Evolutionary conservation across 2,797 vertebrate genomes (phyloP).

Genomic region (Allobates femoralis): DNA sequence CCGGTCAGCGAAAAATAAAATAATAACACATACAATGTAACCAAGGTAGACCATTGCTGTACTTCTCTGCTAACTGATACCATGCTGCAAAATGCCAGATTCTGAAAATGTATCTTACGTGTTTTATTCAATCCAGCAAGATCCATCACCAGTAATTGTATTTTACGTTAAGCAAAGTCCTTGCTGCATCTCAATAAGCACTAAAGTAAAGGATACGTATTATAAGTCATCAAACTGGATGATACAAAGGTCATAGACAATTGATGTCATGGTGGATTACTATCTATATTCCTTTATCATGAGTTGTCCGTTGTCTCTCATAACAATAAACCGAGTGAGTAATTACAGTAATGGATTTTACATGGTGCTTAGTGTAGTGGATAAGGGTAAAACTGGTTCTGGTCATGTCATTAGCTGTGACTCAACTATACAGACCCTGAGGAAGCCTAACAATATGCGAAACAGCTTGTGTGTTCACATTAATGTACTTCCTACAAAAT

Average conservation of each 20-base stretch:
- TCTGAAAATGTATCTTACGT: slow-evolving; percentile 6
- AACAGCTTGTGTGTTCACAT: too few relatives aligned
- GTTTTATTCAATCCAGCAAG: slow-evolving; percentile 20
- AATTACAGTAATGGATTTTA: neutral
- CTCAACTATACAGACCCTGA: too few relatives aligned
- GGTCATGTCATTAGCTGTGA: neutral
- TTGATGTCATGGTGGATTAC: neutral
- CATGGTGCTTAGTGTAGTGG: neutral
- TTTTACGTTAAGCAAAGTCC: slow-evolving; percentile 10
- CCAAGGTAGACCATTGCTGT: slow-evolving; percentile 20
- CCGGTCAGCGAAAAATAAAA: slow-evolving; percentile 47
- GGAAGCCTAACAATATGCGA: too few relatives aligned
- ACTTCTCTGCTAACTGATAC: slow-evolving; percentile 32
- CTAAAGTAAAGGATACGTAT: neutral
- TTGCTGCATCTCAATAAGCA: neutral
- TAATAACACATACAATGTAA: slow-evolving; percentile 33
- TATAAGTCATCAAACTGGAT: neutral
- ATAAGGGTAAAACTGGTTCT: neutral
- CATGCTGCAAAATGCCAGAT: neutral
- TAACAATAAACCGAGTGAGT: neutral
- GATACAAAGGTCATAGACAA: neutral
- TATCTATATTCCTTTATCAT: neutral
- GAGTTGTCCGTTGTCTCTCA: neutral
- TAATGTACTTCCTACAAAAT: too few relatives aligned
- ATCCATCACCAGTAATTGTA: neutral